Conservation (phyloP, 2,113 vertebrate genomes). For the Tyto alba region DNA sequence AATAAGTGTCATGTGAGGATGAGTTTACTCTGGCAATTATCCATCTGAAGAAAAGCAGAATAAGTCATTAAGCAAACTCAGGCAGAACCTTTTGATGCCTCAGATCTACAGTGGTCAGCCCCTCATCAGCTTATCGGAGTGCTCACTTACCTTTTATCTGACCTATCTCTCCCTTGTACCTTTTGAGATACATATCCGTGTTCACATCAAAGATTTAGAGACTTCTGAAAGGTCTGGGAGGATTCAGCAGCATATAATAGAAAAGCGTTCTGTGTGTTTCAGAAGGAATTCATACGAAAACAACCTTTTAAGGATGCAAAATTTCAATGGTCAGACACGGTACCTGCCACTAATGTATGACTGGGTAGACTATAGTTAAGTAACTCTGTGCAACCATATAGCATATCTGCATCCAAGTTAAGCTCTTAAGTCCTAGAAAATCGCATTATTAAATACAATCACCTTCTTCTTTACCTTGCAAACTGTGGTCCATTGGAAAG, state of each 20-base stretch:
- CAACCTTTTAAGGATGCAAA: neutral
- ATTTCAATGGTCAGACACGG: neutral
- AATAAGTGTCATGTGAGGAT: neutral
- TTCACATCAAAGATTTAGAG: neutral
- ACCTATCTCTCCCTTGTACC: neutral
- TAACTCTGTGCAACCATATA: neutral
- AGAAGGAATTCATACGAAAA: neutral
- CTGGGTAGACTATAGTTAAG: neutral
- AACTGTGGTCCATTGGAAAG: constrained; percentile 91
- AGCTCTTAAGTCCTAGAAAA: neutral
- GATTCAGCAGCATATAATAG: neutral
- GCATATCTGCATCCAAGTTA: neutral
- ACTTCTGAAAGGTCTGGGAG: neutral
- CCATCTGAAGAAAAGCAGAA: neutral
- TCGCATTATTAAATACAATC: neutral
- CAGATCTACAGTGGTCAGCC: neutral
- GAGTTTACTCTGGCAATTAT: neutral
- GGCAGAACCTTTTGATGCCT: neutral
- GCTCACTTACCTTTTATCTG: neutral
- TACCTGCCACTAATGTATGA: neutral
- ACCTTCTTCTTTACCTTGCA: constrained; percentile 82
- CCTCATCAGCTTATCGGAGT: neutral
- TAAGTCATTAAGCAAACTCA: neutral
- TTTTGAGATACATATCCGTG: neutral
- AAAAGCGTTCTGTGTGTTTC: neutral